Conservation (phyloP, 2,113 vertebrate species). For the Empidonax traillii region DNA sequence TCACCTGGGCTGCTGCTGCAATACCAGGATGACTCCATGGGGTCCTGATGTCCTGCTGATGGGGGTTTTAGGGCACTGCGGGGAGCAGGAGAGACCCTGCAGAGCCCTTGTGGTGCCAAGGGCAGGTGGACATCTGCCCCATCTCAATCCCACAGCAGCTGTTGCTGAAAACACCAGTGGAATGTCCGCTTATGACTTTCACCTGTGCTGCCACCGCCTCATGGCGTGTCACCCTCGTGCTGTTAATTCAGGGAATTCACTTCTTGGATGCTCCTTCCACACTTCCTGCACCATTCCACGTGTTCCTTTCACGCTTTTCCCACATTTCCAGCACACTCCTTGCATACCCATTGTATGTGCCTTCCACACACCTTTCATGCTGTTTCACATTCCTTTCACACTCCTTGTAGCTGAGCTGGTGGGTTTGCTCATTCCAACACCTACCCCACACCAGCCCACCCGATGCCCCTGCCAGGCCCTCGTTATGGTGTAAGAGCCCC, state of each 20-base stretch:
- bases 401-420: background rate
- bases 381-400: background rate
- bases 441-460: background rate
- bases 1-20: background rate
- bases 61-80: background rate
- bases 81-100: too few species aligned
- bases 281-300: accelerated
- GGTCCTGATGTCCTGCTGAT: accelerated
- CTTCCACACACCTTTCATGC: accelerated
- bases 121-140: background rate
- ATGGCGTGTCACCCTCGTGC: accelerated
- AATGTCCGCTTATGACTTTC: accelerated
- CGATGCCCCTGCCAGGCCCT: background rate
- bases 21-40: accelerated
- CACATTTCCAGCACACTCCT: background rate
- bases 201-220: background rate
- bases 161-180: background rate
- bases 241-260: background rate
- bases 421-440: background rate
- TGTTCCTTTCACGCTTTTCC: background rate
- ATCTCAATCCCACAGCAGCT: background rate
- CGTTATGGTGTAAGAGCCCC: conserved; percentile 54
- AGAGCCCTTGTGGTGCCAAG: background rate
- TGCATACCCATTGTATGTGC: accelerated
- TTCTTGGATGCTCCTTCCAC: background rate